phyloP scores from a whole-genome alignment of 2,797 vertebrate species.

The Oreochromis grahami region DNA sequence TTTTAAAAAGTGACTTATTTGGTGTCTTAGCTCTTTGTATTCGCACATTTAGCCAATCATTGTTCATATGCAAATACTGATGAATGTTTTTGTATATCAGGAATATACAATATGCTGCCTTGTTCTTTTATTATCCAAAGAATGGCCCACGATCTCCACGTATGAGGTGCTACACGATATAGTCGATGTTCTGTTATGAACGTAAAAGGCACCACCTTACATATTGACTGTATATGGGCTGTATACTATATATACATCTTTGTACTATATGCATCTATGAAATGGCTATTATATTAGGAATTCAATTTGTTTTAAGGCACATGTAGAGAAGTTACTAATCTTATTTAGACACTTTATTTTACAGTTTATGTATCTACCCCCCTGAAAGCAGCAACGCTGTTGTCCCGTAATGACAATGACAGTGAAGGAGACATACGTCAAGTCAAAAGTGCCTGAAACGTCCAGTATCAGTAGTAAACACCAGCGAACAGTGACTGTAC shows the following conservation, averaged over 20 bases:
- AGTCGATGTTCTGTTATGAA: constrained; percentile 23
- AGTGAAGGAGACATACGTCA: not conserved
- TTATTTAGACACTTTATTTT: constrained; percentile 66
- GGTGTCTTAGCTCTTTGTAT: constrained; percentile 70
- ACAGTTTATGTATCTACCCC: constrained; percentile 35
- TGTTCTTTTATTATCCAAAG: constrained; percentile 67
- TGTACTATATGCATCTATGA: constrained; percentile 50
- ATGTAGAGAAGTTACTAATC: constrained; percentile 64
- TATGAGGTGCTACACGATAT: constrained; percentile 37
- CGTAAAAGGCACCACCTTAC: constrained; percentile 21
- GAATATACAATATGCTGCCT: constrained; percentile 65
- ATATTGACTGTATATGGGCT: constrained; percentile 39
- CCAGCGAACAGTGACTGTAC: constrained; percentile 26
- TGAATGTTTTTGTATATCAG: constrained; percentile 77
- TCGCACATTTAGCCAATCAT: constrained; percentile 66
- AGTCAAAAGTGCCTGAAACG: constrained; percentile 32
- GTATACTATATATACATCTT: constrained; percentile 47
- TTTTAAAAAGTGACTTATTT: constrained; percentile 63
- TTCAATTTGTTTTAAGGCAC: constrained; percentile 66
- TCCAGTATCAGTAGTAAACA: constrained; percentile 38
- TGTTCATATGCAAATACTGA: constrained; percentile 69
- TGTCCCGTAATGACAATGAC: constrained; percentile 12
- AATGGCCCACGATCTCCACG: constrained; percentile 42
- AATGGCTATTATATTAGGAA: constrained; percentile 59
- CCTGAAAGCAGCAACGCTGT: constrained; percentile 14